phyloP scores from a whole-genome alignment of 2,888 invertebrate genomes.

The Rotaria socialis region DNA sequence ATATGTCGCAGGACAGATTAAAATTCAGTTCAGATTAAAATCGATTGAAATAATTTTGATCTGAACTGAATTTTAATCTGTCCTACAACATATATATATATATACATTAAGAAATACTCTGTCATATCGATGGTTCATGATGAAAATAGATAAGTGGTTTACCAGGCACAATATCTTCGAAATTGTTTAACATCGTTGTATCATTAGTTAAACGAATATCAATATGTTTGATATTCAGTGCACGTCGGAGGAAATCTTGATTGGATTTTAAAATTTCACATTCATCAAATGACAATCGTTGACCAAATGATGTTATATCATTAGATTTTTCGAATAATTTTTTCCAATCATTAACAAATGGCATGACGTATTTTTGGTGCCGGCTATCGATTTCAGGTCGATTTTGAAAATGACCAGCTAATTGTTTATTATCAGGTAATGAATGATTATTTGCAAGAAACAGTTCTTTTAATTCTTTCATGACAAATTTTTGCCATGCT shows the following conservation, averaged over 20 bases:
- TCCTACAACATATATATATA: too few relatives aligned
- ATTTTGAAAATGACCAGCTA: conserved; percentile 70
- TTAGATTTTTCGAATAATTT: conserved; percentile 76
- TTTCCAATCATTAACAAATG: conserved; percentile 70
- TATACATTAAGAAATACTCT: too few relatives aligned
- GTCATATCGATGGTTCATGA: conserved; percentile 58
- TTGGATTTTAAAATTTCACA: conserved; percentile 72
- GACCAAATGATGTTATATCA: conserved; percentile 69
- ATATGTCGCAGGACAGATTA: too few relatives aligned
- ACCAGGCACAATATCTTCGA: conserved; percentile 85
- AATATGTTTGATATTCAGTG: conserved; percentile 76
- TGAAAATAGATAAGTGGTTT: conserved; percentile 69
- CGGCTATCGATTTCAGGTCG: conserved; percentile 76
- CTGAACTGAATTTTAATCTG: too few relatives aligned
- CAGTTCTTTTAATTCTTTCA: conserved; percentile 74
- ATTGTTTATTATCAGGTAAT: conserved; percentile 87
- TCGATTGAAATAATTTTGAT: too few relatives aligned
- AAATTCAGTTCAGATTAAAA: too few relatives aligned
- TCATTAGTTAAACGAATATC: conserved; percentile 70
- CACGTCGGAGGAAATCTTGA: conserved; percentile 73
- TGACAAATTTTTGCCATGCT: conserved; percentile 83
- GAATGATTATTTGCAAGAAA: conserved; percentile 59
- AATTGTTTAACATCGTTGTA: conserved; percentile 69
- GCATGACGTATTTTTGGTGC: conserved; percentile 93
- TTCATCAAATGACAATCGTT: conserved; percentile 83